Evolutionary conservation across 2,888 invertebrate genomes (phyloP).

Genomic region (Coecobrya sp.): DNA sequence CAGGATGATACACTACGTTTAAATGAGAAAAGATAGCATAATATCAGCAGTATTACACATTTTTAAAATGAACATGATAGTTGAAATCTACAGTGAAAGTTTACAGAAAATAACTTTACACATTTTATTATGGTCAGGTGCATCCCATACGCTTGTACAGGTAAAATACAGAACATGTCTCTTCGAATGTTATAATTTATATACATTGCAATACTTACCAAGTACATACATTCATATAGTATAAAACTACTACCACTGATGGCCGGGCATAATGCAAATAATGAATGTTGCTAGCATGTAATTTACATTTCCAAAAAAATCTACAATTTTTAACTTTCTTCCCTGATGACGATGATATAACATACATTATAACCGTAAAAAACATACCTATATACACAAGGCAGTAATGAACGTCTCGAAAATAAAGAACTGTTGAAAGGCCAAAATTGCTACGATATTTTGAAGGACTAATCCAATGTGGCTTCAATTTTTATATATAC

Average conservation of each 20-base stretch:
- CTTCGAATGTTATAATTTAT: slow-evolving; percentile 3
- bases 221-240: slow-evolving; percentile 14
- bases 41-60: slow-evolving; percentile 71
- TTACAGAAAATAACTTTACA: slow-evolving; percentile 3
- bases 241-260: slow-evolving; percentile 54
- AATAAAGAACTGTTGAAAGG: slow-evolving; percentile 52
- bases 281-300: slow-evolving; percentile 14
- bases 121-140: slow-evolving; percentile 61
- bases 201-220: neutral
- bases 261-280: slow-evolving; percentile 77
- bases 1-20: neutral
- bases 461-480: slow-evolving; percentile 74
- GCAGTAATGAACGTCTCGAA: slow-evolving; percentile 30
- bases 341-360: neutral
- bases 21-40: neutral
- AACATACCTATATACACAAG: neutral
- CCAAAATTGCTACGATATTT: slow-evolving; percentile 69
- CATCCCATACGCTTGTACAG: slow-evolving; percentile 79
- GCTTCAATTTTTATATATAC: slow-evolving; percentile 66
- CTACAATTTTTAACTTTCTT: slow-evolving; percentile 29
- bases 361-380: no score
- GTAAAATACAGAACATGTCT: slow-evolving; percentile 35
- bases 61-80: neutral
- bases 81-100: neutral
- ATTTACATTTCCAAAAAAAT: slow-evolving; percentile 6